phyloP scores from a whole-genome alignment of 2,797 vertebrate genomes.

The Cirrhinus molitorella region DNA sequence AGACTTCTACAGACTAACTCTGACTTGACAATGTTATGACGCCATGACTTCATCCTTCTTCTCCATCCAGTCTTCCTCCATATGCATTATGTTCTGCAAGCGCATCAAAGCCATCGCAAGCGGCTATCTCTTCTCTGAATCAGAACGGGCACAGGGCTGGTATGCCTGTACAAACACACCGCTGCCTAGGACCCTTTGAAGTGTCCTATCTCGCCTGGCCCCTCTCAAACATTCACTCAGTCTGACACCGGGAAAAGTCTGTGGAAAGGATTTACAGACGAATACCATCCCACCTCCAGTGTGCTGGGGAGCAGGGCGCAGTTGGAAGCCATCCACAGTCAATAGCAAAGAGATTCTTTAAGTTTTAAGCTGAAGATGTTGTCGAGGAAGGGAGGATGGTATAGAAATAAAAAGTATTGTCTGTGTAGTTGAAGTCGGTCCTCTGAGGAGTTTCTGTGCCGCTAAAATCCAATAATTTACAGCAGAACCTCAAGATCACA shows the following conservation, averaged over 20 bases:
- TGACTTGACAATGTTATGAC: slow-evolving; percentile 19
- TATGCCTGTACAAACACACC: slow-evolving; percentile 60
- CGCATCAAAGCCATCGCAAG: slow-evolving; percentile 23
- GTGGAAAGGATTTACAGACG: slow-evolving; percentile 28
- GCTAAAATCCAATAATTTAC: slow-evolving; percentile 45
- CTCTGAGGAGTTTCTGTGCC: slow-evolving; percentile 9
- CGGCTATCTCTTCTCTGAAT: slow-evolving; percentile 42
- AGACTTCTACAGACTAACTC: slow-evolving; percentile 2
- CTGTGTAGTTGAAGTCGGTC: slow-evolving; percentile 12
- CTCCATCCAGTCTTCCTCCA: slow-evolving; percentile 18
- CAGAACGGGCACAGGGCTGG: slow-evolving; percentile 45
- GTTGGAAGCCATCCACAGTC: slow-evolving; percentile 45
- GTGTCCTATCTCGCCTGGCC: slow-evolving; percentile 35
- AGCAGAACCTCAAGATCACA: slow-evolving; percentile 27
- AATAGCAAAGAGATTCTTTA: slow-evolving; percentile 40
- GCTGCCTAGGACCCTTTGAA: slow-evolving; percentile 46
- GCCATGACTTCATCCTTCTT: slow-evolving; percentile 29
- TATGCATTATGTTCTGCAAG: slow-evolving; percentile 26
- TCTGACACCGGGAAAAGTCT: slow-evolving; percentile 45
- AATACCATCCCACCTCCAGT: slow-evolving; percentile 26
- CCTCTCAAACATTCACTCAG: slow-evolving; percentile 20
- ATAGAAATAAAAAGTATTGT: background rate
- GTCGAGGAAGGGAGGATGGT: background rate
- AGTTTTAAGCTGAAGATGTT: slow-evolving; percentile 21
- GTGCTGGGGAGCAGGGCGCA: slow-evolving; percentile 29